Evolutionary conservation across 2,888 invertebrate species (phyloP).

Genomic region (Chymomyza fuscimana): DNA sequence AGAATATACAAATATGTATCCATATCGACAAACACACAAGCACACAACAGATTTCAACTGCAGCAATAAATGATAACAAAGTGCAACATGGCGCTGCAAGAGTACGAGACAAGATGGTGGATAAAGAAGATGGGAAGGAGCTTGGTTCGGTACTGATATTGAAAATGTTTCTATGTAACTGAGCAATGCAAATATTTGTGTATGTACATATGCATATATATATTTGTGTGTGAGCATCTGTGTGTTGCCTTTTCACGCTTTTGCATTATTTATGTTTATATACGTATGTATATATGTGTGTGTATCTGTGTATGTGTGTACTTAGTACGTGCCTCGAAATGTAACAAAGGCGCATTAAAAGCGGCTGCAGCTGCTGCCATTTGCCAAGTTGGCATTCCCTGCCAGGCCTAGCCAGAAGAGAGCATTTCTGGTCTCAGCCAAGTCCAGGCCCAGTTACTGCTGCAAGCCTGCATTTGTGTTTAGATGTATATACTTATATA

Average conservation of each 20-base stretch:
- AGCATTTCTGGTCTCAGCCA: background rate
- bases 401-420: background rate
- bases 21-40: background rate
- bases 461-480: background rate
- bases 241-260: conserved; percentile 37
- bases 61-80: conserved; percentile 70
- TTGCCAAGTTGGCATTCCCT: background rate
- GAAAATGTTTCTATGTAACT: conserved; percentile 36
- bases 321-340: conserved; percentile 58
- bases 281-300: conserved; percentile 6
- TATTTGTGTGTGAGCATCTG: background rate
- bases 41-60: background rate
- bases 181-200: conserved; percentile 28
- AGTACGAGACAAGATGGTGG: conserved; percentile 9
- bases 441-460: background rate
- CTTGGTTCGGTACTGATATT: conserved; percentile 47
- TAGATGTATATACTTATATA: conserved; percentile 27
- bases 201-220: background rate
- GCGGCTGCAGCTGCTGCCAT: conserved; percentile 46
- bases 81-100: conserved; percentile 60
- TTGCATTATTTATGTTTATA: conserved; percentile 42
- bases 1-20: background rate
- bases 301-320: conserved; percentile 2
- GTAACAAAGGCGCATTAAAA: conserved; percentile 54
- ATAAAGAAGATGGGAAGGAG: conserved; percentile 4